These are phyloP conservation scores for Hoplostethus atlanticus DNA, from an alignment of 2,797 vertebrate genomes.

Conservation along the genomic window DNA sequence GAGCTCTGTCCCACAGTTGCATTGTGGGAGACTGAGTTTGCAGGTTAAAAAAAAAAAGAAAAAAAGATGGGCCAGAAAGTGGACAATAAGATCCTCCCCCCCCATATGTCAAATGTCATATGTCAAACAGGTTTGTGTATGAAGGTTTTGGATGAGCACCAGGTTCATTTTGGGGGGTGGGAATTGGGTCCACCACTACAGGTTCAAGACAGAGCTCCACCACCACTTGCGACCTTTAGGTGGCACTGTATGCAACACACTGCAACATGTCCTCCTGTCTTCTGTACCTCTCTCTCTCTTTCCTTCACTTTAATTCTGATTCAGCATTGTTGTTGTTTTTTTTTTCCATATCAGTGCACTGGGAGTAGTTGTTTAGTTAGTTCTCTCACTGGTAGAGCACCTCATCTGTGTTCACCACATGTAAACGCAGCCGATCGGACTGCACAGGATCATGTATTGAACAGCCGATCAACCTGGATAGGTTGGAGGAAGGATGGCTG, in stretches of 20 bases:
- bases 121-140: neutral
- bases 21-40: constrained; percentile 53
- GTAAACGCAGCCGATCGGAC: constrained; percentile 62
- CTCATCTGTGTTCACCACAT: constrained; percentile 60
- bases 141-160: neutral
- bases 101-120: too few species aligned
- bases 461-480: constrained; percentile 60
- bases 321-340: constrained; percentile 41
- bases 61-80: neutral
- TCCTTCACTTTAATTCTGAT: constrained; percentile 33
- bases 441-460: constrained; percentile 60
- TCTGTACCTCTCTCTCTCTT: constrained; percentile 44
- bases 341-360: constrained; percentile 53
- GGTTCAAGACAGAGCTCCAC: constrained; percentile 62
- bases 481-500: constrained; percentile 77
- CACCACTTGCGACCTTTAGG: constrained; percentile 66
- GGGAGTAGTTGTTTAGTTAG: constrained; percentile 47
- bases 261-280: constrained; percentile 29
- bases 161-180: neutral
- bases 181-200: constrained; percentile 10
- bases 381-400: constrained; percentile 61
- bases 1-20: constrained; percentile 66
- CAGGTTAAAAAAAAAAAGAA: neutral
- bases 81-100: neutral
- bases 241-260: constrained; percentile 66